Base-by-base conservation (phyloP, 2,888 invertebrate genomes). In the Pardosa pseudoannulata region DNA sequence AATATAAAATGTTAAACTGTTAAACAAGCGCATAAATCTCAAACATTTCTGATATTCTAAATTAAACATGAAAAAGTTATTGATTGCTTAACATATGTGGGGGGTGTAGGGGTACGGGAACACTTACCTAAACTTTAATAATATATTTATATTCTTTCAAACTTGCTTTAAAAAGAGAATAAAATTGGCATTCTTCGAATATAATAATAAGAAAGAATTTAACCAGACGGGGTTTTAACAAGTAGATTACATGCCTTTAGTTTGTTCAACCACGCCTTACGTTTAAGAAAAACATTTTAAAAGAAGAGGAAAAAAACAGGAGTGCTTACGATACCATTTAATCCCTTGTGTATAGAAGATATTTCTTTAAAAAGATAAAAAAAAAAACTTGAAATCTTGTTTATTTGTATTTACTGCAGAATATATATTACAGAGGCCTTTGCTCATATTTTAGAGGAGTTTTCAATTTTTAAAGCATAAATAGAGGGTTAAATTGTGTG, bases 291-390 rank as follows among this genome's bases (percentile, higher is more conserved):
- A 73, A 32, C 23, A 29, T 11, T 73, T 56, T 62, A 23, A 62
- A 32, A n/a, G 32, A 56, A 23, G 31, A 32, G 23, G 41, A 56
- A 68, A 70, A 50, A 56, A 68, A 6, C 6, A 68, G 9, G 3
- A 56, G 28, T 28, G 36, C 29, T 41, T 0, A 23, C 73, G 23
- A 50, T 50, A 67, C 13, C 36, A 56, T 79, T 71, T 79, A 79
- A 79, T 79, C 79, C 79, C 71, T 39, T 71, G 71, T 11, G 79
- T 67, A 71, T 71, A 70, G 56, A 76, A 29, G 31, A 23, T 23
- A 62, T 36, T 23, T 13, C 36, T 19, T 29, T n/a, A n/a, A n/a
- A n/a, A n/a, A n/a, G n/a, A n/a, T n/a, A n/a, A n/a, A n/a, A n/a
- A 67, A 31, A 67, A 76, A 67, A 76, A 31, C 46, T 75, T 39